Evolutionary conservation across 2,113 vertebrate species (phyloP).

Genomic region (Brevimyrus niger): DNA sequence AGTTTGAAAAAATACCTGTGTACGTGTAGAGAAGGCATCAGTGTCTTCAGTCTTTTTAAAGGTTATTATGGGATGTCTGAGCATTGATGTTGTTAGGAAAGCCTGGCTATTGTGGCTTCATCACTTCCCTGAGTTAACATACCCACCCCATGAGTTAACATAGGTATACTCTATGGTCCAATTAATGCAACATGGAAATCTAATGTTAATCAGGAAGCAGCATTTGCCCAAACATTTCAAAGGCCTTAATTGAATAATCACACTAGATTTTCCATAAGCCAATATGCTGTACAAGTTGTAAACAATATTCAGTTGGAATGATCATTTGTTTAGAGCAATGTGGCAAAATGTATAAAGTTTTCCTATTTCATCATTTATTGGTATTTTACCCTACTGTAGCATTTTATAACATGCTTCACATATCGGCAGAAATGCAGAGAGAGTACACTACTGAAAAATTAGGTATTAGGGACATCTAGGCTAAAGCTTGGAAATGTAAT

Average conservation of each 20-base stretch:
- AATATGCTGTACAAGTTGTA: not conserved
- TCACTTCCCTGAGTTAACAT: not conserved
- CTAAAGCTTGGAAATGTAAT: not conserved
- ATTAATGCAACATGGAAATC: not conserved
- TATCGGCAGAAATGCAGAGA: not conserved
- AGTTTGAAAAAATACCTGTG: no score
- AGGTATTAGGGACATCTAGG: not conserved
- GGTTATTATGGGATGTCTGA: not conserved
- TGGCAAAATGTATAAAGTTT: not conserved
- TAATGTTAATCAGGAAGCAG: not conserved
- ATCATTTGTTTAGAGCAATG: not conserved
- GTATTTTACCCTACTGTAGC: not conserved
- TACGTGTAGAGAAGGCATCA: no score
- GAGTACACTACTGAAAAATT: not conserved
- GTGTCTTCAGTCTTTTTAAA: conserved; percentile 1
- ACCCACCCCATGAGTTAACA: not conserved
- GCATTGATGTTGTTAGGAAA: not conserved
- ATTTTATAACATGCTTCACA: not conserved
- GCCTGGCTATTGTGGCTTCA: not conserved
- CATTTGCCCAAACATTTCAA: conserved; percentile 9
- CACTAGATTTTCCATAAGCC: not conserved
- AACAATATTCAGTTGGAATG: not conserved
- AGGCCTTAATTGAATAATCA: not conserved
- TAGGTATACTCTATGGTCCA: not conserved
- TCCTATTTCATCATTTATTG: not conserved